phyloP scores from a whole-genome alignment of 1,140 invertebrate genomes.

The Chelonus insularis region DNA sequence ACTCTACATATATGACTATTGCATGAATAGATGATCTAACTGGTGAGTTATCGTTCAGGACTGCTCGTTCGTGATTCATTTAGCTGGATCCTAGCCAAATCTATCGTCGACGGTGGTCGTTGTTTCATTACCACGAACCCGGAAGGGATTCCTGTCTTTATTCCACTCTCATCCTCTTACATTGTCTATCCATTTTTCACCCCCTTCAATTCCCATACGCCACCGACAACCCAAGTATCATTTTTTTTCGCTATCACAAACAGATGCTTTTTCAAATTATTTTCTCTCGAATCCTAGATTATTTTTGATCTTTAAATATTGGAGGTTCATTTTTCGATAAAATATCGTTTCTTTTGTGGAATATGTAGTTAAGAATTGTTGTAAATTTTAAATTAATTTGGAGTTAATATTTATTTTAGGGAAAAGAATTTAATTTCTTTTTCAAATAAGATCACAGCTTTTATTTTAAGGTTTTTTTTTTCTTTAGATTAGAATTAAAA shows the following conservation, averaged over 20 bases:
- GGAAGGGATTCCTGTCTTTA: slow-evolving; percentile 32
- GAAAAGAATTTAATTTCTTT: no score
- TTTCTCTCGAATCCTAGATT: no score
- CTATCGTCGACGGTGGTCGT: slow-evolving; percentile 38
- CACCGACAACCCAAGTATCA: neutral
- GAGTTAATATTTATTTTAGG: no score
- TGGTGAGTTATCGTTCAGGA: slow-evolving; percentile 41
- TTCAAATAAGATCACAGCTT: neutral
- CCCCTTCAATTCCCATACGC: neutral
- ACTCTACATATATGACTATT: slow-evolving; percentile 12
- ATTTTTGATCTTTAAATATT: no score
- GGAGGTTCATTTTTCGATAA: no score
- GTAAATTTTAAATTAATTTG: no score
- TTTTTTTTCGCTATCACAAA: neutral
- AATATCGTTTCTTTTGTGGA: no score
- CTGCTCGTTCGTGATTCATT: slow-evolving; percentile 47
- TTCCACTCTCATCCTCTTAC: slow-evolving; percentile 18
- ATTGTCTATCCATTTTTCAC: slow-evolving; percentile 27
- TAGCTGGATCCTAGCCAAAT: slow-evolving; percentile 47
- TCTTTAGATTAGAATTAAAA: no score
- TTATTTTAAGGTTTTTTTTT: no score
- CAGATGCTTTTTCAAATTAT: neutral
- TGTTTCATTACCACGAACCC: slow-evolving; percentile 43
- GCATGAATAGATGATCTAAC: slow-evolving; percentile 38
- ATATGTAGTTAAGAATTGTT: no score